Evolutionary conservation across 2,797 vertebrate species (phyloP).

Genomic region (Discoglossus pictus): DNA sequence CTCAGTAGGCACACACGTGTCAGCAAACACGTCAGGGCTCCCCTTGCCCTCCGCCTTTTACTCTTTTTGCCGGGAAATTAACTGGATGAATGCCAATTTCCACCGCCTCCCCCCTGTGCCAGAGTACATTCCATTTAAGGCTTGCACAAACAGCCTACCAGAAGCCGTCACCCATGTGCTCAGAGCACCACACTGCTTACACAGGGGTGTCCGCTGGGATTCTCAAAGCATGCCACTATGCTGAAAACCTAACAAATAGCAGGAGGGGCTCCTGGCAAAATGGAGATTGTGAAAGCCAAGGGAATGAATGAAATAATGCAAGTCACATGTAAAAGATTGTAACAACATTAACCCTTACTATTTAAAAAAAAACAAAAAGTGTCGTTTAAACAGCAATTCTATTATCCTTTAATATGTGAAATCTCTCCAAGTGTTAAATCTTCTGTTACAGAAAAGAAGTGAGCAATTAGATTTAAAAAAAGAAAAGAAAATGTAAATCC

Average conservation of each 20-base stretch:
- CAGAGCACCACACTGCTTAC: background rate
- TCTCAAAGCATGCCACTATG: slow-evolving; percentile 13
- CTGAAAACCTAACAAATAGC: background rate
- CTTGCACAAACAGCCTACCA: background rate
- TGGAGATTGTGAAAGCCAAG: background rate
- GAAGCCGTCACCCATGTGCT: slow-evolving; percentile 7
- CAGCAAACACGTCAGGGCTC: slow-evolving; percentile 37
- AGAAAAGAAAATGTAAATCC: too few relatives aligned
- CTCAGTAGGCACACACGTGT: slow-evolving; percentile 41
- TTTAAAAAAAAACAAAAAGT: too few relatives aligned
- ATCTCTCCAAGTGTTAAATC: too few relatives aligned
- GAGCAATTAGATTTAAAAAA: too few relatives aligned
- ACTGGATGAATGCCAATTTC: slow-evolving; percentile 13
- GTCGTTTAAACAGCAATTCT: too few relatives aligned
- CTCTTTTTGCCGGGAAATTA: slow-evolving; percentile 50
- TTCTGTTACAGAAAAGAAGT: too few relatives aligned
- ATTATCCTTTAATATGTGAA: too few relatives aligned
- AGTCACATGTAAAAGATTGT: too few relatives aligned
- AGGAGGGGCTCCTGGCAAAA: background rate
- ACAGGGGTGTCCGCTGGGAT: background rate
- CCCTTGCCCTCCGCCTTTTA: slow-evolving; percentile 33
- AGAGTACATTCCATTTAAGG: background rate
- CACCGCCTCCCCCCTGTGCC: background rate
- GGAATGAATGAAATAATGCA: background rate
- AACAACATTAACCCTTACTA: too few relatives aligned